Percentiles rank a stretch among this genome's conserved stretches.
Evolutionary conservation across 2,888 invertebrate genomes (phyloP).

Genomic region (Mythimna lalbum): DNA sequence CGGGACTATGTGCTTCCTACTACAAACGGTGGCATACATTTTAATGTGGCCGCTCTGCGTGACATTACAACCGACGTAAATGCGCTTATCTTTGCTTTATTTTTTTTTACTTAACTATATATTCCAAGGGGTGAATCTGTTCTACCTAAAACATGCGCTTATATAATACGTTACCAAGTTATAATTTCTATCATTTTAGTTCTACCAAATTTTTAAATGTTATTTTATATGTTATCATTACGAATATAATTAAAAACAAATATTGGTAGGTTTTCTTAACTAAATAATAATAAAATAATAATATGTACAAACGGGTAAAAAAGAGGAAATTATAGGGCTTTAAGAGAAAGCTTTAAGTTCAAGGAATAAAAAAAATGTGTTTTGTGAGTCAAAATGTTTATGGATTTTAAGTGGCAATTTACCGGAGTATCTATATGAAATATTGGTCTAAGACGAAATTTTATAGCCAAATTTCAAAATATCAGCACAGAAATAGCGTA

Average conservation of each 20-base stretch:
- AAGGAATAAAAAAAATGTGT: conserved; percentile 12
- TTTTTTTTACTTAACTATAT: conserved; percentile 20
- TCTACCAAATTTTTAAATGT: no score
- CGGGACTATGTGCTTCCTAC: conserved; percentile 28
- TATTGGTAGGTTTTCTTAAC: no score
- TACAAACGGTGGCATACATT: conserved; percentile 59
- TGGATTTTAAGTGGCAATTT: conserved; percentile 35
- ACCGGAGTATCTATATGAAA: conserved; percentile 15
- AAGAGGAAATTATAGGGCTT: no score
- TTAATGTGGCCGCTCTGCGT: conserved; percentile 56
- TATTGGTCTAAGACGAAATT: conserved; percentile 23
- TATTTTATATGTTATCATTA: no score
- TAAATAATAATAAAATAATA: no score
- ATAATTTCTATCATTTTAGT: no score
- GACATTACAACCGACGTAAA: conserved; percentile 45
- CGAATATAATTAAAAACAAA: no score
- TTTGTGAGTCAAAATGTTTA: conserved; percentile 14
- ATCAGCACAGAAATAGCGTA: conserved; percentile 37
- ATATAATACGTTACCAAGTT: no score
- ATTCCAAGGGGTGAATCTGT: conserved; percentile 26
- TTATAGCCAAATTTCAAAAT: conserved; percentile 21
- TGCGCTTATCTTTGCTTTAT: conserved; percentile 38
- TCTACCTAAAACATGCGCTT: conserved; percentile 11
- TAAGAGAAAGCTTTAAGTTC: conserved; percentile 18
- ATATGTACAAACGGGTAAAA: no score